phyloP scores from a whole-genome alignment of 1,140 invertebrate genomes.

The Sycophila sp. region DNA sequence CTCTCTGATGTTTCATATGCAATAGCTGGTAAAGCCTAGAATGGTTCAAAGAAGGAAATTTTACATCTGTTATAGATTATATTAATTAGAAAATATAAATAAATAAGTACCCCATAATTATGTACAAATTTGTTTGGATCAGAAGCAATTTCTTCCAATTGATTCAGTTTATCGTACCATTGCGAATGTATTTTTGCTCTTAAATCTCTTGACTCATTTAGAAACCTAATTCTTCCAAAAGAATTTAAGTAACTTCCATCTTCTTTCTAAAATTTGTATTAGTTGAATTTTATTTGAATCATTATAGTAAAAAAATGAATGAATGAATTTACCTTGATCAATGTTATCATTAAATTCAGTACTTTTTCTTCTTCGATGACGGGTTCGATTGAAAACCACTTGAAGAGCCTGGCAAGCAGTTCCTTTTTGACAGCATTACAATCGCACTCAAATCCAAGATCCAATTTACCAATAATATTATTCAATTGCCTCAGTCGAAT shows the following conservation, averaged over 20 bases:
- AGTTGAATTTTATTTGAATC: background rate
- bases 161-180: conserved; percentile 50
- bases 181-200: conserved; percentile 43
- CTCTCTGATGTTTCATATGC: background rate
- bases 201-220: conserved; percentile 51
- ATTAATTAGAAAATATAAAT: conserved; percentile 1
- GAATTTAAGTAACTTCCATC: conserved; percentile 46
- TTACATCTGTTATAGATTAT: background rate
- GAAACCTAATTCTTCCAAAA: conserved; percentile 50
- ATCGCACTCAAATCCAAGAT: conserved; percentile 57
- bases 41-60: background rate
- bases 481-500: conserved; percentile 59
- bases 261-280: conserved; percentile 37
- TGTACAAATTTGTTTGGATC: conserved; percentile 31
- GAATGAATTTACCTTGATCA: conserved; percentile 56
- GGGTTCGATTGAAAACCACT: conserved; percentile 62
- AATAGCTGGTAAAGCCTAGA: background rate
- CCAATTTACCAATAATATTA: conserved; percentile 61
- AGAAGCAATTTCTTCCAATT: conserved; percentile 48
- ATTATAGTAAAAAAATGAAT: conserved; percentile 7
- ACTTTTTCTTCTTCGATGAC: conserved; percentile 54
- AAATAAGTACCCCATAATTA: conserved; percentile 28
- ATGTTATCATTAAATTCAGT: conserved; percentile 54
- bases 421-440: conserved; percentile 59
- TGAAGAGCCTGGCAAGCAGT: conserved; percentile 59